These are phyloP conservation scores for Apis cerana DNA, from an alignment of 1,140 invertebrate genomes.

Conservation along the genomic window DNA sequence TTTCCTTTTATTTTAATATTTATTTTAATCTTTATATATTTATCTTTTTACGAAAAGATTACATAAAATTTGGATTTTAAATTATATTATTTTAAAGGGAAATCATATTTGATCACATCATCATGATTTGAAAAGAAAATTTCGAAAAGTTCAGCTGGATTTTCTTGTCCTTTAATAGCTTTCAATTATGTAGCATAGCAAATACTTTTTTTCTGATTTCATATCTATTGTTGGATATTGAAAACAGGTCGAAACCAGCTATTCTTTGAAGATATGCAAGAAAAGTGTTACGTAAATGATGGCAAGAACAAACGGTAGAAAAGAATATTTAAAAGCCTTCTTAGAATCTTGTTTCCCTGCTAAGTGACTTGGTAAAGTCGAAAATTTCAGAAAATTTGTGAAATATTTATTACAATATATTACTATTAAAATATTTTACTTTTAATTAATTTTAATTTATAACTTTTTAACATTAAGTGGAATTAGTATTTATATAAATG, in stretches of 20 bases:
- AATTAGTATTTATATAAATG: too few species aligned
- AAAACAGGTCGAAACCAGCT: slow-evolving; percentile 54
- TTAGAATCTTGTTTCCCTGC: not conserved
- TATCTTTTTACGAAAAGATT: too few species aligned
- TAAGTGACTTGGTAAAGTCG: not conserved
- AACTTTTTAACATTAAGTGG: too few species aligned
- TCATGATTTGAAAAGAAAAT: slow-evolving; percentile 17
- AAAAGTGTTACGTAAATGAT: slow-evolving; percentile 42
- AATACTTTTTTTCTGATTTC: not conserved
- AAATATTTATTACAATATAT: not conserved
- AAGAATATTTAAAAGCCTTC: slow-evolving; percentile 35
- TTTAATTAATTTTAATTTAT: too few species aligned
- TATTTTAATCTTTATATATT: not conserved
- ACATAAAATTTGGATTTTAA: not conserved
- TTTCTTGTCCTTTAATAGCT: not conserved
- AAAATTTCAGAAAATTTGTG: not conserved
- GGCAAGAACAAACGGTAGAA: too few species aligned
- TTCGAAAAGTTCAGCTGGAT: slow-evolving; percentile 24
- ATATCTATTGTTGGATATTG: slow-evolving; percentile 59
- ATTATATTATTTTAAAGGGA: not conserved
- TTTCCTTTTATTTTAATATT: not conserved
- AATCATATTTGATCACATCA: too few species aligned
- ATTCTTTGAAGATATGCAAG: slow-evolving; percentile 18
- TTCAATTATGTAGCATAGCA: not conserved
- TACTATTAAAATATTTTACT: too few species aligned